These are phyloP conservation scores for Myocastor coypus DNA, from an alignment of 2,113 vertebrate genomes.

Conservation along the genomic window DNA sequence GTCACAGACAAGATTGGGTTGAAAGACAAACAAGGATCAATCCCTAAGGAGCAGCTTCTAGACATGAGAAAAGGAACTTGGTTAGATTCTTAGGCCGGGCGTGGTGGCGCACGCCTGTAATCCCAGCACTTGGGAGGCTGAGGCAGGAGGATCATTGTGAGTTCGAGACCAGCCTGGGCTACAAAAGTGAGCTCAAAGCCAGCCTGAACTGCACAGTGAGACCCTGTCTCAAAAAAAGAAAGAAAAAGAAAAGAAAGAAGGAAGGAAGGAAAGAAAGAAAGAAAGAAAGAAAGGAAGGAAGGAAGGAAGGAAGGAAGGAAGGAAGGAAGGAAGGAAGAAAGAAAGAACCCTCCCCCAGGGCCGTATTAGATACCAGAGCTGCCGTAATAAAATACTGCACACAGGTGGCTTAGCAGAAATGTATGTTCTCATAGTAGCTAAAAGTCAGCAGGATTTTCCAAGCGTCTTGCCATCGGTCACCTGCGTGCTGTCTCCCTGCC, in stretches of 20 bases:
- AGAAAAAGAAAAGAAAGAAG: background rate
- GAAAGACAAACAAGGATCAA: background rate
- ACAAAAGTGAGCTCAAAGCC: no score
- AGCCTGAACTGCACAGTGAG: no score
- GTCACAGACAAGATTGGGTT: background rate
- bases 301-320: background rate
- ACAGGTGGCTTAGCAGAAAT: background rate
- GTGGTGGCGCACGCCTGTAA: no score
- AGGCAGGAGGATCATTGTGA: no score
- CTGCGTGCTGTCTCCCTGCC: background rate
- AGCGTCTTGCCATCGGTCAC: background rate
- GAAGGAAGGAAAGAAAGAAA: background rate
- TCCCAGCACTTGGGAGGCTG: no score
- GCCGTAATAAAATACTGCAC: background rate
- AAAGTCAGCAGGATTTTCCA: background rate
- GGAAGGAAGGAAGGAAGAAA: background rate
- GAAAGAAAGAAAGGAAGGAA: no score
- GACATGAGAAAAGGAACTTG: background rate
- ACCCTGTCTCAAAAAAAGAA: no score
- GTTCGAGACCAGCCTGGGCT: no score
- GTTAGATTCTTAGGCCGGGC: background rate
- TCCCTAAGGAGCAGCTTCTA: background rate
- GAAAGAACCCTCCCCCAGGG: background rate
- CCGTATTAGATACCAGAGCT: fast-evolving
- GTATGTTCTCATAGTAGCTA: background rate